These are phyloP conservation scores for Drosophila novamexicana DNA, from an alignment of 1,140 invertebrate genomes.

Conservation along the genomic window DNA sequence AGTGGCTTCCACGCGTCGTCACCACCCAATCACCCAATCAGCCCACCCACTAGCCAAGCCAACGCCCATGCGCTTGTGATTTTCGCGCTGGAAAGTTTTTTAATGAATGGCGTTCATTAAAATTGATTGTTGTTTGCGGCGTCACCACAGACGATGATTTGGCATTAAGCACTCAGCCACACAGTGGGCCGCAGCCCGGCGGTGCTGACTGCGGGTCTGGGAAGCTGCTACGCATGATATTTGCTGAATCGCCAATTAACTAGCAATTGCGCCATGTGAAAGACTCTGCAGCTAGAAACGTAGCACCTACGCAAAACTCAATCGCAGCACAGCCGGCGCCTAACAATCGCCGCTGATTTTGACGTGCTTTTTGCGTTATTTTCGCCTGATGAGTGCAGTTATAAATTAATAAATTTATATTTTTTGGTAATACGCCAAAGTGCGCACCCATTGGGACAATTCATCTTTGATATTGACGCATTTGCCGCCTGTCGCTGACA, in stretches of 20 bases:
- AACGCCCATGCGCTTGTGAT: conserved; percentile 35
- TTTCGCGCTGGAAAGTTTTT: conserved; percentile 73
- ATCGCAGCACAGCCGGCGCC: not conserved
- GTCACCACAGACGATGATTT: conserved; percentile 62
- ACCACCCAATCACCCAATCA: conserved; percentile 18
- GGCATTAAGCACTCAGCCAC: conserved; percentile 49
- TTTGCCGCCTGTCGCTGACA: conserved; percentile 53
- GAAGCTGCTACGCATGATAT: conserved; percentile 57
- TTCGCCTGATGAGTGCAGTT: conserved; percentile 51
- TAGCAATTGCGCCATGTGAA: conserved; percentile 66
- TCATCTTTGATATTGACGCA: conserved; percentile 61
- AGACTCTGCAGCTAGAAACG: conserved; percentile 14
- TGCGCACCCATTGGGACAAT: conserved; percentile 1
- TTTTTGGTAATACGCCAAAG: conserved; percentile 26
- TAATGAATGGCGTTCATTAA: conserved; percentile 81
- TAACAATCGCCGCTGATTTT: conserved; percentile 55
- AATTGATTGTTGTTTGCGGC: conserved; percentile 78
- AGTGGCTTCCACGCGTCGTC: conserved; percentile 65
- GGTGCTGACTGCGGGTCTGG: not conserved
- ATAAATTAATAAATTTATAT: conserved; percentile 47
- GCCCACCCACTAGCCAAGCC: conserved; percentile 1
- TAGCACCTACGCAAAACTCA: too few species aligned
- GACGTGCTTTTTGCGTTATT: conserved; percentile 33
- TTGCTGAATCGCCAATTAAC: conserved; percentile 80
- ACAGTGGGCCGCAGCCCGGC: not conserved